Percentiles rank a stretch among this genome's conserved stretches.
phyloP scores from a whole-genome alignment of 2,888 invertebrate genomes.

The Andrena fulva region DNA sequence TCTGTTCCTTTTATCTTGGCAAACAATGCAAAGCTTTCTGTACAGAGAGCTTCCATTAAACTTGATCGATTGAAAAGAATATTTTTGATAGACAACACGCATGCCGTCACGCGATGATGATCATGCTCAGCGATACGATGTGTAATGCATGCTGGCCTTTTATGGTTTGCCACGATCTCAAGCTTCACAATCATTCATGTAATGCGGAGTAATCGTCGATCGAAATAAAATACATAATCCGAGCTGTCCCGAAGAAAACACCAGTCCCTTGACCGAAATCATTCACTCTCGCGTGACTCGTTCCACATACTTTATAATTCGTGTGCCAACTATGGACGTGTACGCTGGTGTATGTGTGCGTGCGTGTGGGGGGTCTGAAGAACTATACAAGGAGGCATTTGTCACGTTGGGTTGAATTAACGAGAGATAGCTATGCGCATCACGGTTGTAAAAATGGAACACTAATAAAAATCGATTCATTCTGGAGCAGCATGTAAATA shows the following conservation, averaged over 20 bases:
- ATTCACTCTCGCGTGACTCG: conserved; percentile 16
- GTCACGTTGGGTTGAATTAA: conserved; percentile 79
- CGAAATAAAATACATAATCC: conserved; percentile 5
- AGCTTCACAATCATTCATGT: conserved; percentile 63
- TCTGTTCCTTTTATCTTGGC: neutral
- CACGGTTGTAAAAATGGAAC: conserved; percentile 76
- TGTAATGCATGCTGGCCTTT: conserved; percentile 60
- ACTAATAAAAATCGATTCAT: conserved; percentile 75
- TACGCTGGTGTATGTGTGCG: conserved; percentile 47
- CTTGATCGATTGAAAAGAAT: conserved; percentile 30
- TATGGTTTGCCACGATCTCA: conserved; percentile 57
- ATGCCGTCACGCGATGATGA: conserved; percentile 20
- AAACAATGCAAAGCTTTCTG: neutral
- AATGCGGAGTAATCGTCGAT: conserved; percentile 29
- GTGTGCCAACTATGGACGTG: conserved; percentile 55
- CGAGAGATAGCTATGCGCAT: conserved; percentile 45
- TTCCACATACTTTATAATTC: conserved; percentile 26
- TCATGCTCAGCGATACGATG: conserved; percentile 29
- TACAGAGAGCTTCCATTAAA: neutral
- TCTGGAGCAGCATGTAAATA: conserved; percentile 84
- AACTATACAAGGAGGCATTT: conserved; percentile 77
- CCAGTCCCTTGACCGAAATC: conserved; percentile 10
- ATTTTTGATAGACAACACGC: neutral
- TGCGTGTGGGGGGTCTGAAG: conserved; percentile 43
- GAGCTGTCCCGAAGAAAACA: neutral